Evolutionary conservation across 2,113 vertebrate species (phyloP).

Genomic region (Caracal caracal): DNA sequence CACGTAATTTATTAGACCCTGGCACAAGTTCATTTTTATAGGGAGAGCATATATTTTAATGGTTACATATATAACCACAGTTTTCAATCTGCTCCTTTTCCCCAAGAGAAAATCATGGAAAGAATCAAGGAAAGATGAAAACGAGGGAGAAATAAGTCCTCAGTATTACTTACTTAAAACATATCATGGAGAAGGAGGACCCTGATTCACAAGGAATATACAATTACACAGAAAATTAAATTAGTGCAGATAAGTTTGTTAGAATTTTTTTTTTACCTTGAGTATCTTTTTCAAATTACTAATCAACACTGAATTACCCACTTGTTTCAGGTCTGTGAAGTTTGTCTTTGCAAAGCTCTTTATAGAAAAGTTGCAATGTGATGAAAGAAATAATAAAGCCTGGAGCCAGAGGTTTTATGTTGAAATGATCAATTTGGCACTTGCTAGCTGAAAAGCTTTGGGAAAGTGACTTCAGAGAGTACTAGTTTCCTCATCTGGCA

Average conservation of each 20-base stretch:
- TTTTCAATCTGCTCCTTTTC: constrained; percentile 78
- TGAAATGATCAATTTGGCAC: constrained; percentile 10
- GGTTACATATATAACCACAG: constrained; percentile 75
- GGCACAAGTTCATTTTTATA: constrained; percentile 76
- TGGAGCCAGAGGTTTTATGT: neutral
- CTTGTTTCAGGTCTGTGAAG: constrained; percentile 1
- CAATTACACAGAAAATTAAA: constrained; percentile 23
- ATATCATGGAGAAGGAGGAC: neutral
- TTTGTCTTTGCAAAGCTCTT: constrained; percentile 31
- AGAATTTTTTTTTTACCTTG: neutral
- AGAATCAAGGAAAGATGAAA: constrained; percentile 50
- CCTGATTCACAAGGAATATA: neutral
- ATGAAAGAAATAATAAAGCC: constrained; percentile 17
- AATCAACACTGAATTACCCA: neutral
- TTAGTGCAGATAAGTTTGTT: neutral
- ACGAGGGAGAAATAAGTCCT: neutral
- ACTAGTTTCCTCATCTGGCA: neutral
- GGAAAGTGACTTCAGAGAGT: neutral
- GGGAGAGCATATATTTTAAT: constrained; percentile 79
- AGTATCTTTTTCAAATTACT: constrained; percentile 4
- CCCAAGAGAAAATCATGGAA: constrained; percentile 70
- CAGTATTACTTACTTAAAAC: constrained; percentile 29
- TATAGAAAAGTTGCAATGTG: neutral
- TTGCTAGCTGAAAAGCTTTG: neutral
- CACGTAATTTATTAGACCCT: constrained; percentile 81